Conservation (phyloP, 2,797 vertebrate genomes). For the Diplodus sargus region DNA sequence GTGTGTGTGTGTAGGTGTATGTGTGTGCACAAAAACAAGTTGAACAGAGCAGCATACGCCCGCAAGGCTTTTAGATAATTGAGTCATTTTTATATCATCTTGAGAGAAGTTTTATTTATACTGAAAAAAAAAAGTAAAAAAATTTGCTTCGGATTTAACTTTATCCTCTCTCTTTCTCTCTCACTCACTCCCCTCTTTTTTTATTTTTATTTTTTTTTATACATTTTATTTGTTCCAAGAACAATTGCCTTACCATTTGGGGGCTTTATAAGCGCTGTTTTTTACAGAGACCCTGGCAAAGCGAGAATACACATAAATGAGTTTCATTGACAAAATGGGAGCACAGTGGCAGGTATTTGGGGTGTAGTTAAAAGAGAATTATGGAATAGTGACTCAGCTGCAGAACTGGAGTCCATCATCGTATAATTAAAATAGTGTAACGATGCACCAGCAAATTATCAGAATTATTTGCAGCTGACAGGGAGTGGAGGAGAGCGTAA, state of each 20-base stretch:
- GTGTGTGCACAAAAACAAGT: slow-evolving; percentile 58
- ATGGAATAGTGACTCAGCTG: slow-evolving; percentile 77
- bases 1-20: slow-evolving; percentile 41
- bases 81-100: slow-evolving; percentile 71
- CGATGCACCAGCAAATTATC: slow-evolving; percentile 76
- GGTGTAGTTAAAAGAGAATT: slow-evolving; percentile 76
- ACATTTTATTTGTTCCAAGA: slow-evolving; percentile 51
- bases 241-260: slow-evolving; percentile 69
- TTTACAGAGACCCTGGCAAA: slow-evolving; percentile 70
- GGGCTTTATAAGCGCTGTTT: slow-evolving; percentile 66
- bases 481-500: slow-evolving; percentile 65
- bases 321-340: slow-evolving; percentile 81
- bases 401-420: slow-evolving; percentile 74
- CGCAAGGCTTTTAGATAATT: slow-evolving; percentile 65
- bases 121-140: slow-evolving; percentile 20
- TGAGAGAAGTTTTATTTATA: slow-evolving; percentile 69
- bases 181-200: not conserved
- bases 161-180: slow-evolving; percentile 22
- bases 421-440: slow-evolving; percentile 79
- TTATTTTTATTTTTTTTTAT: slow-evolving; percentile 1
- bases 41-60: slow-evolving; percentile 53
- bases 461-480: slow-evolving; percentile 83
- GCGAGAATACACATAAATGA: slow-evolving; percentile 70
- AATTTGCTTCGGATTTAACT: slow-evolving; percentile 50
- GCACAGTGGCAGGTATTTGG: slow-evolving; percentile 72